phyloP scores from a whole-genome alignment of 2,888 invertebrate genomes.

The Synergus umbraculus region DNA sequence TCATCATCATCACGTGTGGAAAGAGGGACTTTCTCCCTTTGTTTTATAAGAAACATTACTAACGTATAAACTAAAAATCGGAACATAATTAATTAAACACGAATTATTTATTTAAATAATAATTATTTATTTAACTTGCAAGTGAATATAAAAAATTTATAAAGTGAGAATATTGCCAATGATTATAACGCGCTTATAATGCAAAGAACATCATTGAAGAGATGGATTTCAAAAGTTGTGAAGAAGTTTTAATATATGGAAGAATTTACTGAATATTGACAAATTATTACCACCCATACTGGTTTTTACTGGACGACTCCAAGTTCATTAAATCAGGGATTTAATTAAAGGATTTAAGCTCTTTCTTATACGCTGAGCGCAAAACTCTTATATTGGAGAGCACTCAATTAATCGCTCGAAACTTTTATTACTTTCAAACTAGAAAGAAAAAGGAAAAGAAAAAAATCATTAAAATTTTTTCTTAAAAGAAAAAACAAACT shows the following conservation, averaged over 20 bases:
- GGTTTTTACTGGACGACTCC: neutral
- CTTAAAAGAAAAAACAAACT: neutral
- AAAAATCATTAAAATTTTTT: neutral
- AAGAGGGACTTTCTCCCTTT: neutral
- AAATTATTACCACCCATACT: neutral
- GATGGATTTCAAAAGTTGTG: neutral
- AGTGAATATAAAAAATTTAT: neutral
- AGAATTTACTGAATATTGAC: neutral
- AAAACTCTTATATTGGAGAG: neutral
- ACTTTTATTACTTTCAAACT: neutral
- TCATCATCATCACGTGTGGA: constrained; percentile 45
- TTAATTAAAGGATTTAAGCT: neutral
- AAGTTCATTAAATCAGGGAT: neutral
- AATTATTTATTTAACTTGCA: neutral
- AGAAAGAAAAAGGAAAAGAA: neutral
- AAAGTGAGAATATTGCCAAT: neutral
- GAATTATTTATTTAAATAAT: neutral
- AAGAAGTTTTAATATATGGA: neutral
- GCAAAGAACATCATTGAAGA: neutral
- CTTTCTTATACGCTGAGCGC: neutral
- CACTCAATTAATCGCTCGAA: neutral
- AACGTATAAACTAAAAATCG: neutral
- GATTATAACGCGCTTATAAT: neutral
- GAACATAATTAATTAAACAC: neutral
- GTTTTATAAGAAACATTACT: neutral